Evolutionary conservation across 1,140 invertebrate species (phyloP).

Genomic region (Drosophila oshimai): DNA sequence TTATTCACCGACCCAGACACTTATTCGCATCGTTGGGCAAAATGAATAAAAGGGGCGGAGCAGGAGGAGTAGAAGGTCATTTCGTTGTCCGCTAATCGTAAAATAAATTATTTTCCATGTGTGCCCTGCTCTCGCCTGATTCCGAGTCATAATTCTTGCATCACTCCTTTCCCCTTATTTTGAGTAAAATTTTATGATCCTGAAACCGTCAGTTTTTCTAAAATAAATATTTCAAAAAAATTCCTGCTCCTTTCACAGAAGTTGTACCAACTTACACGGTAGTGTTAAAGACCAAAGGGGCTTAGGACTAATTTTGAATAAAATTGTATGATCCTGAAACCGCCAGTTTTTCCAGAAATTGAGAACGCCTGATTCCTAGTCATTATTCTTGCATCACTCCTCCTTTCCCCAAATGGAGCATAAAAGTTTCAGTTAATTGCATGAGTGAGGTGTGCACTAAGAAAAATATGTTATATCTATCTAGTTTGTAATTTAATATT

Average conservation of each 20-base stretch:
- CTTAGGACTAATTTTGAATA: too few species aligned
- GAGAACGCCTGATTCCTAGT: slow-evolving; percentile 68
- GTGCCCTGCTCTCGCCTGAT: slow-evolving; percentile 59
- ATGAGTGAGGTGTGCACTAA: slow-evolving; percentile 10
- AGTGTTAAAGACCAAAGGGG: too few species aligned
- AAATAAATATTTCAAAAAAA: too few species aligned
- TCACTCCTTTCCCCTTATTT: too few species aligned
- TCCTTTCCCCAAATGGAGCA: background rate
- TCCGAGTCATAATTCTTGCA: slow-evolving; percentile 68
- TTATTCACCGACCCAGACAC: slow-evolving; percentile 27
- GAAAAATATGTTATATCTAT: background rate
- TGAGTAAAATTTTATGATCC: too few species aligned
- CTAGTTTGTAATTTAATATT: too few species aligned
- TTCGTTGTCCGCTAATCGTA: slow-evolving; percentile 56
- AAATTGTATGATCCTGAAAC: too few species aligned
- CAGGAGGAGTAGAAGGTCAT: background rate
- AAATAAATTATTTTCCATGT: slow-evolving; percentile 77
- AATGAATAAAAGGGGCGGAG: background rate
- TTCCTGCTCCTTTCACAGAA: too few species aligned
- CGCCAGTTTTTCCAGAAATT: too few species aligned
- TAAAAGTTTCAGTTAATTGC: slow-evolving; percentile 72
- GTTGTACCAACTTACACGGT: too few species aligned
- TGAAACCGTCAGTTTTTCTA: too few species aligned
- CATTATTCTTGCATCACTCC: slow-evolving; percentile 64
- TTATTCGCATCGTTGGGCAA: slow-evolving; percentile 51